A percentile compares a stretch with the other conserved stretches of the same genome.
Conservation (phyloP, 2,797 vertebrate genomes). For the Miichthys miiuy region DNA sequence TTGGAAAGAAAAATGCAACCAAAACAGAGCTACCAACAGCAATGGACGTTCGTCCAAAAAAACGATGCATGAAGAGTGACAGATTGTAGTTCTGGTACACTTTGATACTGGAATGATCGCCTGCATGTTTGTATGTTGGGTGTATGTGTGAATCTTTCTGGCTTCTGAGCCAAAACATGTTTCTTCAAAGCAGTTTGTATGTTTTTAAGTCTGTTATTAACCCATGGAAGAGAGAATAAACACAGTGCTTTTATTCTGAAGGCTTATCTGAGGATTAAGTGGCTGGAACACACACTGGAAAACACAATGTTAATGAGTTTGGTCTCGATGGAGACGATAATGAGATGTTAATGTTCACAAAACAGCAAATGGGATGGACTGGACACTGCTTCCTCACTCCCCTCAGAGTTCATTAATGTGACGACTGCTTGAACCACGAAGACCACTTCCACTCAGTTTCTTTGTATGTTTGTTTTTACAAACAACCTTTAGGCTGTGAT, state of each 20-base stretch:
- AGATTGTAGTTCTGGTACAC: conserved; percentile 49
- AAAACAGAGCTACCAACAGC: conserved; percentile 40
- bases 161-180: conserved; percentile 55
- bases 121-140: conserved; percentile 65
- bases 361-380: background rate
- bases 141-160: conserved; percentile 50
- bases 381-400: conserved; percentile 32
- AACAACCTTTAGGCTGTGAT: conserved; percentile 50
- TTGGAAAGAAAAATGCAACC: conserved; percentile 26
- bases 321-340: conserved; percentile 17
- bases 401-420: conserved; percentile 28
- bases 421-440: conserved; percentile 49
- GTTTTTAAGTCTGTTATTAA: conserved; percentile 60
- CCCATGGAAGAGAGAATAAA: conserved; percentile 24
- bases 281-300: conserved; percentile 68
- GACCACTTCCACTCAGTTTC: conserved; percentile 47
- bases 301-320: conserved; percentile 29
- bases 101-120: conserved; percentile 50
- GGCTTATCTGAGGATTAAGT: conserved; percentile 51
- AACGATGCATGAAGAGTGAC: conserved; percentile 62
- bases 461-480: conserved; percentile 21
- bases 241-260: conserved; percentile 57
- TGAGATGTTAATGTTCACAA: conserved; percentile 2
- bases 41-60: background rate
- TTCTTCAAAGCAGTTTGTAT: conserved; percentile 46